Conservation (phyloP, 1,140 invertebrate species). For the Cephus cinctus region DNA sequence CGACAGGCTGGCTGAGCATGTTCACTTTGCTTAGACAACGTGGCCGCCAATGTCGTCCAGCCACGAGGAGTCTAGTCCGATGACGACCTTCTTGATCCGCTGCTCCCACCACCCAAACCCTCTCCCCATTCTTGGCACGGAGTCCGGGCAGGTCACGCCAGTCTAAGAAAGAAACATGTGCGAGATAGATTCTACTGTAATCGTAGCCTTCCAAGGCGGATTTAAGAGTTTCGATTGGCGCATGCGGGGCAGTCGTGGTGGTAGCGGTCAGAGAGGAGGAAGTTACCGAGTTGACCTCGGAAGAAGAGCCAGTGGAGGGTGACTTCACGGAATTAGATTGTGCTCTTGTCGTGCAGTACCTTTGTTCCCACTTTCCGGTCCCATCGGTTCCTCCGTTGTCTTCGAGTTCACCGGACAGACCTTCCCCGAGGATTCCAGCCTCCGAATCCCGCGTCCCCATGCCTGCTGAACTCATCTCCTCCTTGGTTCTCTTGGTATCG, state of each 20-base stretch:
- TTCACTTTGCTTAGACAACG: conserved; percentile 55
- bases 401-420: conserved; percentile 15
- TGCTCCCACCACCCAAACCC: conserved; percentile 57
- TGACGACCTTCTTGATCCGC: conserved; percentile 56
- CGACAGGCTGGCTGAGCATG: conserved; percentile 58
- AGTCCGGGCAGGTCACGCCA: conserved; percentile 54
- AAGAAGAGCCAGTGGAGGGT: too few species aligned
- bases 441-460: neutral
- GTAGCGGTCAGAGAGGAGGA: conserved; percentile 1
- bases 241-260: conserved; percentile 18
- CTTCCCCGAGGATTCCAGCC: neutral
- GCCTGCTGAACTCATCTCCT: neutral
- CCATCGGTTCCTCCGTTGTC: conserved; percentile 22
- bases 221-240: conserved; percentile 32
- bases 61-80: conserved; percentile 54
- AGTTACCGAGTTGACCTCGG: too few species aligned
- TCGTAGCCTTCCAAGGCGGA: conserved; percentile 43
- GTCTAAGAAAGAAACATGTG: conserved; percentile 51
- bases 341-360: conserved; percentile 17
- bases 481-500: neutral
- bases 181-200: conserved; percentile 53
- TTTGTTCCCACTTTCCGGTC: conserved; percentile 19
- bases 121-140: conserved; percentile 29
- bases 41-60: conserved; percentile 56
- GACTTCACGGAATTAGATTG: too few species aligned